A percentile compares a stretch with the other conserved stretches of the same genome.
These are phyloP conservation scores for Drosophila tropicalis DNA, from an alignment of 1,140 invertebrate species.

Conservation along the genomic window DNA sequence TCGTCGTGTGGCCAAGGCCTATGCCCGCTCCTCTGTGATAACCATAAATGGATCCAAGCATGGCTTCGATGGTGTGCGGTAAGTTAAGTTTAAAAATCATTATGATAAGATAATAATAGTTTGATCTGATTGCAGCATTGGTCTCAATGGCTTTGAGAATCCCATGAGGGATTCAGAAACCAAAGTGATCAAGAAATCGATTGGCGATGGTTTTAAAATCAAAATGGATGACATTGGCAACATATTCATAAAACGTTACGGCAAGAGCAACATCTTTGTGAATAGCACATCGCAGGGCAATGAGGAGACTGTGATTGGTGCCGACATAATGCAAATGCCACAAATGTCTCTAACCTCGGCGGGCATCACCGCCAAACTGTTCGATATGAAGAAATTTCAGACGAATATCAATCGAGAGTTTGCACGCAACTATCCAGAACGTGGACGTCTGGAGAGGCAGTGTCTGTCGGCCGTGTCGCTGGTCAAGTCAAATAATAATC, in stretches of 20 bases:
- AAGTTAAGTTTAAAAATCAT: slow-evolving; percentile 62
- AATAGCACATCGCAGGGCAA: slow-evolving; percentile 90
- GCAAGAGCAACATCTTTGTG: slow-evolving; percentile 95
- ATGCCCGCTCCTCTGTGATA: slow-evolving; percentile 95
- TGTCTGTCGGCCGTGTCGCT: slow-evolving; percentile 95
- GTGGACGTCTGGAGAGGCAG: slow-evolving; percentile 92
- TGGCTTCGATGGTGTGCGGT: slow-evolving; percentile 97
- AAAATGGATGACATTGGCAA: slow-evolving; percentile 98
- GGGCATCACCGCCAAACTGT: slow-evolving; percentile 96
- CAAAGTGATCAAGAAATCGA: slow-evolving; percentile 94
- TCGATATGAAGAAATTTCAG: slow-evolving; percentile 98
- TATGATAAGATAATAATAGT: background rate
- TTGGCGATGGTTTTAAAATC: slow-evolving; percentile 96
- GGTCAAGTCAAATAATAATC: slow-evolving; percentile 92
- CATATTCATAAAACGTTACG: slow-evolving; percentile 95
- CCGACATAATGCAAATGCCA: slow-evolving; percentile 93
- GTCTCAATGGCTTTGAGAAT: slow-evolving; percentile 96
- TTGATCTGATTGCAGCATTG: slow-evolving; percentile 87
- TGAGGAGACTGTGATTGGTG: slow-evolving; percentile 94
- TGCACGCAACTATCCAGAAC: slow-evolving; percentile 93
- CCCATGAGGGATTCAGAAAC: slow-evolving; percentile 96
- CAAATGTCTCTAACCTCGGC: slow-evolving; percentile 93
- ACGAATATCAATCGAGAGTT: slow-evolving; percentile 95
- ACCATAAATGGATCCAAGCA: slow-evolving; percentile 97
- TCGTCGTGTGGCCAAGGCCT: slow-evolving; percentile 96